phyloP scores from a whole-genome alignment of 2,888 invertebrate species.

The Cerastis rubricosa region DNA sequence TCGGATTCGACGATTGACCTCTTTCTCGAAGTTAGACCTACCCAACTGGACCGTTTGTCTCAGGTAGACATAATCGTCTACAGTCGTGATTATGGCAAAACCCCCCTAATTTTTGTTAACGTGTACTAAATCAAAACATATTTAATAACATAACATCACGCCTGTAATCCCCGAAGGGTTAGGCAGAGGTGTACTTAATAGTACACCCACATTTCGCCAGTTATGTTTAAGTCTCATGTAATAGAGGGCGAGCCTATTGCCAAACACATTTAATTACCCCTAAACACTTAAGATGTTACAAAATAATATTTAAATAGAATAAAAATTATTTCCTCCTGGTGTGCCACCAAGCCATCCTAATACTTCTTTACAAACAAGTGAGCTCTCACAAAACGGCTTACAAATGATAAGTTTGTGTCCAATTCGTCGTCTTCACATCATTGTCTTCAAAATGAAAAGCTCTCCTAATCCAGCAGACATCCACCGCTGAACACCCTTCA shows the following conservation, averaged over 20 bases:
- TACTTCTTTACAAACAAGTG: slow-evolving; percentile 39
- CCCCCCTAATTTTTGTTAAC: too few species aligned
- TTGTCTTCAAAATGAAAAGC: slow-evolving; percentile 26
- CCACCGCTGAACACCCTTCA: neutral
- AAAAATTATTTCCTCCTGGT: neutral
- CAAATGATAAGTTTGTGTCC: slow-evolving; percentile 35
- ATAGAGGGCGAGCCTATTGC: too few species aligned
- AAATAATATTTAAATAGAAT: neutral
- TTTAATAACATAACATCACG: neutral
- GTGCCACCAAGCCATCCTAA: slow-evolving; percentile 9
- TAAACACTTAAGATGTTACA: neutral
- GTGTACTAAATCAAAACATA: neutral
- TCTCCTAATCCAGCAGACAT: neutral
- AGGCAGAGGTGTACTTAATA: too few species aligned
- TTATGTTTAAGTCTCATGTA: too few species aligned
- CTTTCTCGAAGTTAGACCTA: too few species aligned
- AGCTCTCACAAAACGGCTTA: slow-evolving; percentile 37
- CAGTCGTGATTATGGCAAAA: too few species aligned
- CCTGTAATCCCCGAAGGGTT: too few species aligned
- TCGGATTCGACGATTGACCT: too few species aligned
- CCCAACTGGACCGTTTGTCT: too few species aligned
- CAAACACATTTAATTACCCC: neutral
- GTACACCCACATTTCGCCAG: too few species aligned
- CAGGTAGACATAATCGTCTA: too few species aligned
- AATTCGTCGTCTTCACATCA: slow-evolving; percentile 23